Evolutionary conservation across 2,113 vertebrate species (phyloP), one percentile per base, ranked within the genome.

Genomic region (Anseranas semipalmata): DNA sequence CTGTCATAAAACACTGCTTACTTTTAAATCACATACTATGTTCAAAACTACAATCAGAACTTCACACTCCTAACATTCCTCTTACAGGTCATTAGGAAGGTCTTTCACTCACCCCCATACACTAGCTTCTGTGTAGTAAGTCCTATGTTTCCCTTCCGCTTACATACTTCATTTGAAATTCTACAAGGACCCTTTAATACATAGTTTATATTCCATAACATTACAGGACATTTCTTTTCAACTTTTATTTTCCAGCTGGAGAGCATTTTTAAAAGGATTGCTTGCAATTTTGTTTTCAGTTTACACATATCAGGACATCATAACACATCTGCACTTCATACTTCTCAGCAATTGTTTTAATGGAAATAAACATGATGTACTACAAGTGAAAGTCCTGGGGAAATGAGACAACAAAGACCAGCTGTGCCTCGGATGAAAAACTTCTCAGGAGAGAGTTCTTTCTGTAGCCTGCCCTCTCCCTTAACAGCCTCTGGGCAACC

Each of bases 291-390:
- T 92, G 8, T 67, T 89, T 91, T 83, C 59, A 53, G 25, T 90
- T 87, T 71, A 50, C 9, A 28, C 20, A 16, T 83, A 58, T 32
- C 18, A 60, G 85, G 58, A 53, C 67, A 58, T 74, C 21, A 32
- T 39, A 70, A 78, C 35, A 60, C 7, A 11, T 78, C 60, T 88
- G 67, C 32, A 39, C 45, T 81, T 93, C 32, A 59, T 71, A 63
- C 24, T 37, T 87, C 73, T 94, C 73, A 87, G 37, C 63, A 91
- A 92, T 20, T 9, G 16, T 84, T 92, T 94, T 78, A 90, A 87
- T 66, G 59, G 48, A 76, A 83, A 92, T 85, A 95, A 90, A 93
- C 25, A 33, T 10, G 15, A 41, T 86, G 52, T 11, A 15, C 41
- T 94, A 41, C 27, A 76, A 88, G n/a, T 35, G 30, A 78, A 93